Conservation (phyloP, 2,113 vertebrate species). For the Entelurus aequoreus region DNA sequence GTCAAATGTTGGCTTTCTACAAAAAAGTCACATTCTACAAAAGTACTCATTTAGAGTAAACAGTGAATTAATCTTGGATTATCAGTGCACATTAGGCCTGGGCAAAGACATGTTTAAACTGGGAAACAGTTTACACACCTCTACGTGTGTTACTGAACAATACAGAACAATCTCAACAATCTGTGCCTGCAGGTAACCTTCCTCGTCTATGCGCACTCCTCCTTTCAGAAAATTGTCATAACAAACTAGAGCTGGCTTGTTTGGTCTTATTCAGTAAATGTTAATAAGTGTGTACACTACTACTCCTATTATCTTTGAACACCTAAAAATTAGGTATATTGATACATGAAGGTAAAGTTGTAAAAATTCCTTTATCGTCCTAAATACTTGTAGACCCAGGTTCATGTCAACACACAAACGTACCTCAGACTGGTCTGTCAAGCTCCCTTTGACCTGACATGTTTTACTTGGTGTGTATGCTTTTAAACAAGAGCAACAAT, state of each 20-base stretch:
- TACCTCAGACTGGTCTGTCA: conserved; percentile 9
- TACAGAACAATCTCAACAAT: conserved; percentile 5
- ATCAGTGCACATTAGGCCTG: neutral
- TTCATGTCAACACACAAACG: neutral
- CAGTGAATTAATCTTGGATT: neutral
- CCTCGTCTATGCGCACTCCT: neutral
- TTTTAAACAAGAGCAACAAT: neutral
- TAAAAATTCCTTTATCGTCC: no score
- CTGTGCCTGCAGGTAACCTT: conserved; percentile 2
- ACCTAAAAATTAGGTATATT: no score
- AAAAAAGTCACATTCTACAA: no score
- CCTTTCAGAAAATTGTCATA: neutral
- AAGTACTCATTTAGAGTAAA: neutral
- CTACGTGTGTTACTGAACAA: neutral
- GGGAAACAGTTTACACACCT: neutral
- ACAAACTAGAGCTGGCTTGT: conserved; percentile 1
- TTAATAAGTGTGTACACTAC: neutral
- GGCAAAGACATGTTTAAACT: conserved; percentile 3
- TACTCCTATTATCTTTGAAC: no score
- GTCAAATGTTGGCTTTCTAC: neutral
- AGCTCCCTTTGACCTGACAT: conserved; percentile 6
- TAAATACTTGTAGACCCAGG: no score
- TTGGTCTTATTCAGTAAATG: neutral
- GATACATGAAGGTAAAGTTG: no score
- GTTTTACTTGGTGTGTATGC: neutral